Base-by-base conservation (phyloP, 1,140 invertebrate genomes). In the Ephestia elutella region DNA sequence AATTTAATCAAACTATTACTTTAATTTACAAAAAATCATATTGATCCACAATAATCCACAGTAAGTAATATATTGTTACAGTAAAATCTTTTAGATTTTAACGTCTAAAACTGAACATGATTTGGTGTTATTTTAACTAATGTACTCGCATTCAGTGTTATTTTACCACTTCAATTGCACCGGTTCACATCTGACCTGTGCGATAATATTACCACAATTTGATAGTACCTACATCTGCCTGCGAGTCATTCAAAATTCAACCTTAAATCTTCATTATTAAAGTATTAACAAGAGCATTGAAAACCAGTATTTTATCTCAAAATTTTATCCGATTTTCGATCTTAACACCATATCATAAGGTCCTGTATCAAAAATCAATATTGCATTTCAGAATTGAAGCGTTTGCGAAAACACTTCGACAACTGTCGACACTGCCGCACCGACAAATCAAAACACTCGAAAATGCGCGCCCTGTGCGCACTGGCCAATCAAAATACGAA, bases 401-500 rank as follows among this genome's bases (percentile, higher is more conserved):
- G 71, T 75, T 76, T 72, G 68, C 66, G 74, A 75, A 79, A 86
- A 75, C 77, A 85, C 80, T 86, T 76, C 62, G 70, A 59, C 81
- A 83, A 70, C 73, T 82, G 78, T 65, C 73, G 74, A 72, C 70
- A 80, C 75, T 80, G 81, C 75, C 61, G 68, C 65, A 62, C 60
- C 59, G 67, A 59, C 73, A 68, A 81, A 81, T 80, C 75, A 75
- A 82, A 86, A 81, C 83, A 83, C 83, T 83, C 65, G 66, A 66
- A 71, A 62, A 62, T 63, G 68, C 70, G 71, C 71, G 60, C 63
- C 64, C 56, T 66, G 69, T 69, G 58, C 64, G 56, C 60, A 65
- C 60, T 68, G 75, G 70, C 78, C 80, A 87, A 87, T 87, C 78
- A 82, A 82, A 87, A 87, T 70, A 87, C 49, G 59, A 60, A 50